phyloP scores from a whole-genome alignment of 1,140 invertebrate genomes.

The Alviniconcha marisindica region DNA sequence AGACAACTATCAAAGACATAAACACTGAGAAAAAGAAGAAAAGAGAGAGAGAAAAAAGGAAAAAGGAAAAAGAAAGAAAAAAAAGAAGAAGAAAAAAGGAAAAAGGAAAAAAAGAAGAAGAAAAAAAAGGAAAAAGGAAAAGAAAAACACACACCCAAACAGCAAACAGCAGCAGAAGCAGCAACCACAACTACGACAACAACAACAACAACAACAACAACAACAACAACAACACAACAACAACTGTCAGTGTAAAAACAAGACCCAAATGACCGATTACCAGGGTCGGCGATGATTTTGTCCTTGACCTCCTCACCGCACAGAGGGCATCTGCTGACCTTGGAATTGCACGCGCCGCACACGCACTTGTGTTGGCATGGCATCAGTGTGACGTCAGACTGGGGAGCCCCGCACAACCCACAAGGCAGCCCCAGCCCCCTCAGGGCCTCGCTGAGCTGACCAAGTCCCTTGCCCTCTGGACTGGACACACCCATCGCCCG shows the following conservation, averaged over 20 bases:
- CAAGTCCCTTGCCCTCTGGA: neutral
- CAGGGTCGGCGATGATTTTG: too few species aligned
- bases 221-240: neutral
- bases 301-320: constrained; percentile 22
- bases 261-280: too few species aligned
- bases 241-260: neutral
- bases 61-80: too few species aligned
- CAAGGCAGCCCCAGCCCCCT: constrained; percentile 25
- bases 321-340: constrained; percentile 18
- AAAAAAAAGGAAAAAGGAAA: too few species aligned
- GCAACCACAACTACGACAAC: neutral
- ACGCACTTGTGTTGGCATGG: constrained; percentile 30
- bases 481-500: neutral
- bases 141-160: too few species aligned
- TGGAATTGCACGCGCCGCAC: constrained; percentile 28
- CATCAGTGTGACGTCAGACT: constrained; percentile 17
- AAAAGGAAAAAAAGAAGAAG: too few species aligned
- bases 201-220: too few species aligned
- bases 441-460: neutral
- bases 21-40: too few species aligned
- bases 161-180: too few species aligned
- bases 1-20: too few species aligned
- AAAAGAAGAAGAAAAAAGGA: too few species aligned
- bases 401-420: constrained; percentile 16
- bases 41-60: too few species aligned